Base-by-base conservation (phyloP, 2,797 vertebrate genomes). In the Remorina albescens region DNA sequence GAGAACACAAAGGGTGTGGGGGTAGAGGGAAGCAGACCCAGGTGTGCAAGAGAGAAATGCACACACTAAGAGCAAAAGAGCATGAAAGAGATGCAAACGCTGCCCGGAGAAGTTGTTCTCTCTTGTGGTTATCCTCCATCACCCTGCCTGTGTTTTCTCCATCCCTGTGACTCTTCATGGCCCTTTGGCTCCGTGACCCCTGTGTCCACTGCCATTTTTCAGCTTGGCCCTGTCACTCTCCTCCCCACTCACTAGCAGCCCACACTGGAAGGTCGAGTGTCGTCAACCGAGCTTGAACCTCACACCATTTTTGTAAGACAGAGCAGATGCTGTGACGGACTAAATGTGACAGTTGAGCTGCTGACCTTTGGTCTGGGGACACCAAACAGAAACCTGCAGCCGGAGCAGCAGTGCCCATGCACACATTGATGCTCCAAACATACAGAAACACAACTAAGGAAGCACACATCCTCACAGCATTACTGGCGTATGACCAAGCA, bases 281-380 rank as follows among this genome's bases (percentile, higher is more conserved):
- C 67, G 53, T 84, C 89, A 86, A 85, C 75, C 15, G 90, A 90
- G 86, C 89, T 81, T 88, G 85, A 89, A 89, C 85, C 71, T 81
- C 82, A 78, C 88, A 81, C 83, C 71, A 15, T 49, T 75, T 85
- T 79, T 88, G 88, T 89, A 82, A 69, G 85, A 87, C 81, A 78
- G 85, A 84, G 79, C 87, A 81, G 80, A 84, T 80, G 78, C 81
- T 86, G 88, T 85, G 90, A 91, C 74, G 63, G 87, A 87, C 85
- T 53, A 59, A 71, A 83, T 80, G 87, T 89, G 91, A 93, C 91
- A 90, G 89, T 72, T 87, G 86, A 87, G 88, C 70, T 37, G 83
- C 78, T 82, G 90, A 93, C 91, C 91, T 88, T 83, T 90, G 89
- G 76, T 76, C 91, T 62, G 18, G 21, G 72, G 85, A 83, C 59